A percentile compares a stretch with the other conserved stretches of the same genome.
These are phyloP conservation scores for Hydractinia symbiolongicarpus DNA, from an alignment of 30 jellyfish, hydroid and myxozoan genomes.

Conservation along the genomic window DNA sequence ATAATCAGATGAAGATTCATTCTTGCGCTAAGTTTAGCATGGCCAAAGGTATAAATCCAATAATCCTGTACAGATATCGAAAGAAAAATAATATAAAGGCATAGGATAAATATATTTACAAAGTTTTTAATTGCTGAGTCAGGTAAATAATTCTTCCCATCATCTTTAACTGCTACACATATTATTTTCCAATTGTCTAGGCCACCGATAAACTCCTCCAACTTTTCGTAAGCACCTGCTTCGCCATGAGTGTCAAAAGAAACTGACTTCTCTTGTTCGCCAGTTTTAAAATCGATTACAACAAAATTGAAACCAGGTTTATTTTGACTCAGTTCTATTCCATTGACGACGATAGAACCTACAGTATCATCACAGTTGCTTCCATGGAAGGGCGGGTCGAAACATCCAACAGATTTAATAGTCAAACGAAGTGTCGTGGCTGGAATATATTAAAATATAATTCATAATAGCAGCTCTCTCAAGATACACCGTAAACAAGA, in stretches of 20 bases:
- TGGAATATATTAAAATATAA: background rate
- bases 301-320: slow-evolving; percentile 91
- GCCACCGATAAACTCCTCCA: slow-evolving; percentile 55
- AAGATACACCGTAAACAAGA: background rate
- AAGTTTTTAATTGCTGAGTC: slow-evolving; percentile 58
- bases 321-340: slow-evolving; percentile 79
- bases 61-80: too few species aligned
- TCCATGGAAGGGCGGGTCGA: slow-evolving; percentile 96
- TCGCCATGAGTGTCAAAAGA: slow-evolving; percentile 89
- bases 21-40: background rate
- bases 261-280: slow-evolving; percentile 61
- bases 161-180: slow-evolving; percentile 80
- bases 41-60: background rate
- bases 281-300: slow-evolving; percentile 69
- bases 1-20: background rate
- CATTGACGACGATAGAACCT: slow-evolving; percentile 80
- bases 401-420: slow-evolving; percentile 81
- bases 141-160: slow-evolving; percentile 78
- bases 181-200: slow-evolving; percentile 80
- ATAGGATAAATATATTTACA: slow-evolving; percentile 39
- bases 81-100: background rate
- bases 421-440: background rate
- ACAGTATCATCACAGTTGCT: slow-evolving; percentile 85
- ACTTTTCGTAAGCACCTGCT: slow-evolving; percentile 86
- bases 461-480: background rate